Evolutionary conservation across 1,140 invertebrate species (phyloP), one percentile per base, ranked within the genome.

Genomic region (Vollenhovia emeryi): DNA sequence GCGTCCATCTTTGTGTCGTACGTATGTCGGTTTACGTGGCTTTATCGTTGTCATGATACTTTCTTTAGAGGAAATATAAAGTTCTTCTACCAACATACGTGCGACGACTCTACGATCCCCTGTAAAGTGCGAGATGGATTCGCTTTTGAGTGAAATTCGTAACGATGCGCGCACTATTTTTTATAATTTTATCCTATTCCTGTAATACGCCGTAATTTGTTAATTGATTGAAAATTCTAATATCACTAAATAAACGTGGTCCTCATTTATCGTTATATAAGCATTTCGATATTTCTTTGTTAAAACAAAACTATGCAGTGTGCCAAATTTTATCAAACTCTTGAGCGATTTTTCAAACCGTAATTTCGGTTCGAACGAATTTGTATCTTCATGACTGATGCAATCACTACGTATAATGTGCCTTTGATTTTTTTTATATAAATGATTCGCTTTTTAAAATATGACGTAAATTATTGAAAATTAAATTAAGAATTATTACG

Each of bases 261-360:
- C n/a, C n/a, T n/a, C n/a, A n/a, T n/a, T n/a, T n/a, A n/a, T n/a
- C n/a, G n/a, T n/a, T n/a, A n/a, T n/a, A n/a, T 78, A 24, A 33
- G 45, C 3, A 50, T 68, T 36, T 60, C 6, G 4, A n/a, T 75
- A 75, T 40, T 40, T 36, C 3, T 55, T 21, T 24, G 43, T 62
- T 27, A 24, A 5, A 21, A 64, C 13, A 13, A 7, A 45, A 68
- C n/a, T 50, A 50, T 27, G 24, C 11, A 50, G 7, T 48, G 60
- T 83, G 69, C 71, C 62, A 84, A 69, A 87, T 55, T 74, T n/a
- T 43, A 30, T 66, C 2, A 4, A 85, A 43, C 33, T 18, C 2
- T 43, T 59, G 45, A 48, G 0, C 2, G 2, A 52, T 15, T 36
- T 40, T 24, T 9, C 33, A 13, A 11, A 27, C 0, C 21, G 33